Evolutionary conservation across 2,797 vertebrate genomes (phyloP), one percentile per base, ranked within the genome.

Genomic region (Mormyrops boulengeri): DNA sequence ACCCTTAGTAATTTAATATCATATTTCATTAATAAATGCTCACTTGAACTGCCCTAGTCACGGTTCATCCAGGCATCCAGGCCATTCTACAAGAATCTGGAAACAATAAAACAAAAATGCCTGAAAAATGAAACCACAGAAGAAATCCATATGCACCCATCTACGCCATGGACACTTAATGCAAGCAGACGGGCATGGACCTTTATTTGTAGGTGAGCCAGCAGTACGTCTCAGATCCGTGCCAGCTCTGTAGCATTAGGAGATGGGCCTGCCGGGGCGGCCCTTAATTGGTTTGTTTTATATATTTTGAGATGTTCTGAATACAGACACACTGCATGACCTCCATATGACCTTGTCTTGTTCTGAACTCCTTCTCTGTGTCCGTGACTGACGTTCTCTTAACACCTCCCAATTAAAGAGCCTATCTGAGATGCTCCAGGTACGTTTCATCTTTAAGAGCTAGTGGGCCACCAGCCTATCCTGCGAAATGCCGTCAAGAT

Each of bases 231-330:
- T 82, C 41, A 11, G 77, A 47, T 82, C 77, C 3, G 2, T 44
- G 73, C 73, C 34, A 17, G 6, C 34, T n/a, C 19, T 82, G 77
- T 82, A 41, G 77, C 77, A 47, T 82, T 47, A 47, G 30, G 66
- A 38, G 38, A 44, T 47, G 77, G 77, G 2, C 41, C 77, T 47
- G 77, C 38, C 9, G 77, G 19, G 22, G 19, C 17, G 4, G 38
- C 30, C 2, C 17, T 82, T 82, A 82, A 82, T 82, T 82, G 77
- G 38, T 44, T 44, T 47, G 77, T 82, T 82, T 82, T 82, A 82
- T 47, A 44, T 47, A 82, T 88, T 88, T 88, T n/a, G 22, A 87
- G 57, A 88, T 66, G 55, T 19, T 26, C 38, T 88, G 87, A 69
- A 66, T 22, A 69, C 11, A 69, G 60, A 62, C 30, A 57, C n/a